Evolutionary conservation across 1,140 invertebrate species (phyloP).

Genomic region (Drosophila arawakana): DNA sequence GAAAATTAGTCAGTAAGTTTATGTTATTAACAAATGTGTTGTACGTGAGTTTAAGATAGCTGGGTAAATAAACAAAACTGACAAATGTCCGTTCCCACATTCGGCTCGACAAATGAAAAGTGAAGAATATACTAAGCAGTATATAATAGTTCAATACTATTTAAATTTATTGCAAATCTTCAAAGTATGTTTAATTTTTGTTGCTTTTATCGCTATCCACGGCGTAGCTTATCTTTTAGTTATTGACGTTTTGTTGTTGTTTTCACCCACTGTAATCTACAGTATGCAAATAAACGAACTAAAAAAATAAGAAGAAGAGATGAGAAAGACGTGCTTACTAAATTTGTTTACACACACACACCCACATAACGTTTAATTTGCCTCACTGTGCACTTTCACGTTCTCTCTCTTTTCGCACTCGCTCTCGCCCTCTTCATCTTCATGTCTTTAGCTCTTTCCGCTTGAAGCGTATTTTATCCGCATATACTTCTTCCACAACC

Average conservation of each 20-base stretch:
- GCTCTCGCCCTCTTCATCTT: not conserved
- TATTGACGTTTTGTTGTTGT: slow-evolving; percentile 21
- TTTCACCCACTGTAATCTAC: slow-evolving; percentile 35
- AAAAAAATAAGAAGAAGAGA: slow-evolving; percentile 9
- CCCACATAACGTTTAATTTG: slow-evolving; percentile 33
- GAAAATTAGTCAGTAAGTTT: too few species aligned
- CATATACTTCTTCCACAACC: not conserved
- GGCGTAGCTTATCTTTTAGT: slow-evolving; percentile 62
- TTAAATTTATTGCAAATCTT: not conserved
- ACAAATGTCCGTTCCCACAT: too few species aligned
- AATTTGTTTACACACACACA: slow-evolving; percentile 26
- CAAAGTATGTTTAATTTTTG: not conserved
- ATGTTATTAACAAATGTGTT: too few species aligned
- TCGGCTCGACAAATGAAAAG: too few species aligned
- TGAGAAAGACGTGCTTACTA: slow-evolving; percentile 40
- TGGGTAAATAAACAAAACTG: too few species aligned
- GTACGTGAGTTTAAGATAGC: too few species aligned
- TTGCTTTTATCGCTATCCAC: slow-evolving; percentile 55
- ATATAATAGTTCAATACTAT: not conserved
- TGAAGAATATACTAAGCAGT: not conserved
- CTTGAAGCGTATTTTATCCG: slow-evolving; percentile 7
- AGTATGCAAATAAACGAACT: slow-evolving; percentile 39
- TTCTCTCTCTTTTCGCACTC: slow-evolving; percentile 1
- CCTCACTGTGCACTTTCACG: slow-evolving; percentile 56
- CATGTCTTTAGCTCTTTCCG: not conserved